A percentile compares a stretch with the other conserved stretches of the same genome.
phyloP scores from a whole-genome alignment of 2,113 vertebrate genomes.

The Prinia subflava region DNA sequence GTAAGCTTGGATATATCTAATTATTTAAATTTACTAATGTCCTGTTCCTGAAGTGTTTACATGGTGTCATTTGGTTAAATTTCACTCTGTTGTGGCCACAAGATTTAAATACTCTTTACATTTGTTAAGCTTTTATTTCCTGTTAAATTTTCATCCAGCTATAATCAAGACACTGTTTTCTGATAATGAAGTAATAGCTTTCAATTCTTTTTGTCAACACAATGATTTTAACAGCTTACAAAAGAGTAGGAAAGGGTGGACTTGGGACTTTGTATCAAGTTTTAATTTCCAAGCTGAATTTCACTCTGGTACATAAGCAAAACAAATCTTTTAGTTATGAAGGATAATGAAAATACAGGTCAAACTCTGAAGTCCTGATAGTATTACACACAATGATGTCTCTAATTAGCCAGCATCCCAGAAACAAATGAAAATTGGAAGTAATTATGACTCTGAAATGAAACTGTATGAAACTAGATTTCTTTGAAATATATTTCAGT shows the following conservation, averaged over 20 bases:
- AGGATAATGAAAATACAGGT: neutral
- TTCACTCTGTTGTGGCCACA: neutral
- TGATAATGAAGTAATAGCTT: neutral
- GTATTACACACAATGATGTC: rapidly evolving
- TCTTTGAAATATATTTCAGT: neutral
- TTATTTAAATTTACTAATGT: neutral
- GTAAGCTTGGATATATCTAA: neutral
- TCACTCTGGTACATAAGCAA: neutral
- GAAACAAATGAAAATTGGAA: neutral
- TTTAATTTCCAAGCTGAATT: neutral
- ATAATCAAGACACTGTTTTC: neutral
- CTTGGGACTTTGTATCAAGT: neutral
- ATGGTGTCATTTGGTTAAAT: neutral
- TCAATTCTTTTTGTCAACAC: neutral
- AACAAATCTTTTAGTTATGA: neutral
- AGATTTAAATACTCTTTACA: neutral
- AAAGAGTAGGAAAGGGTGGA: neutral
- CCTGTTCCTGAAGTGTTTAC: neutral
- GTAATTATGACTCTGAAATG: neutral
- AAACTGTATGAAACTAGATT: neutral
- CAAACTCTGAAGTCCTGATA: neutral
- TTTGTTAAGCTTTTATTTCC: neutral
- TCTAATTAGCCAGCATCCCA: neutral
- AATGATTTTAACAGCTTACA: neutral
- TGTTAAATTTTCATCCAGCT: neutral